Conservation (phyloP, 2,797 vertebrate species). For the Coendou prehensilis region DNA sequence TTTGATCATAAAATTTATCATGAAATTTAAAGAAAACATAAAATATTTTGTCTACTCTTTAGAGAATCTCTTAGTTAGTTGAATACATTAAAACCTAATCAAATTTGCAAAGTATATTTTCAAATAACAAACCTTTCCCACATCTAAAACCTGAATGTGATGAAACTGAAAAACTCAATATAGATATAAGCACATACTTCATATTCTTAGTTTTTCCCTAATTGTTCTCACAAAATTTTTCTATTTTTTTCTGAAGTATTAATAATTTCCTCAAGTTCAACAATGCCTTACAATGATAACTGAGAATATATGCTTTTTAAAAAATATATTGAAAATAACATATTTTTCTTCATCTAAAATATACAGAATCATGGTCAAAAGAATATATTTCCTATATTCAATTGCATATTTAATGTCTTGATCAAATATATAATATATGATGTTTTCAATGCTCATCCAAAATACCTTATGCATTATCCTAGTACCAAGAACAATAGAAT, state of each 20-base stretch:
- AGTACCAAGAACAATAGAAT: background rate
- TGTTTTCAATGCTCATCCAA: background rate
- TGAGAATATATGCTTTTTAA: background rate
- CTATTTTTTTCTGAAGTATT: background rate
- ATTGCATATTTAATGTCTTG: background rate
- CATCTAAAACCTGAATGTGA: background rate
- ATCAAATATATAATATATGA: background rate
- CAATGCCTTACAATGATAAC: background rate
- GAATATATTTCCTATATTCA: background rate
- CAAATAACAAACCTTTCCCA: background rate
- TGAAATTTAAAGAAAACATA: background rate
- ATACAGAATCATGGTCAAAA: background rate
- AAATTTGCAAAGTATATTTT: background rate
- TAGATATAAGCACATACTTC: background rate
- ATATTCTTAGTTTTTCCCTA: background rate
- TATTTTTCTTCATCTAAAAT: conserved; percentile 33
- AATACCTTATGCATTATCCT: background rate
- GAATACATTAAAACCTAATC: background rate
- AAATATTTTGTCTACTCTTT: background rate
- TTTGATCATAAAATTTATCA: background rate
- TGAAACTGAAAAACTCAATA: background rate
- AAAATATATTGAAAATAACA: background rate
- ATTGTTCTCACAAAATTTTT: background rate
- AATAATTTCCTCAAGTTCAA: background rate
- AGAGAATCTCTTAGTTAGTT: background rate